Percentiles rank a stretch among this genome's conserved stretches.
phyloP scores from a whole-genome alignment of 2,888 invertebrate genomes.

The Aleiodes testaceus region DNA sequence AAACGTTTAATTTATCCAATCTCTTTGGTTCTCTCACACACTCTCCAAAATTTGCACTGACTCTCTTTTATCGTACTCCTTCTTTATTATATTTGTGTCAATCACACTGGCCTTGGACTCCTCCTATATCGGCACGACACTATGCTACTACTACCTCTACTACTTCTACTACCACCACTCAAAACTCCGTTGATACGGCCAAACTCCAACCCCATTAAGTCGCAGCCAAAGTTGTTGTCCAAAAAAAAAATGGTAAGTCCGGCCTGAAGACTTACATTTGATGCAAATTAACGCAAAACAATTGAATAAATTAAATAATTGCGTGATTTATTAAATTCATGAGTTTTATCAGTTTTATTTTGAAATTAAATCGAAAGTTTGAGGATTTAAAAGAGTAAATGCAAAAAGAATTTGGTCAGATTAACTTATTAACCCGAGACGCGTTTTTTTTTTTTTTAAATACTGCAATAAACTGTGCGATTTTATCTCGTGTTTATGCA shows the following conservation, averaged over 20 bases:
- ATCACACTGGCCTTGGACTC: constrained; percentile 73
- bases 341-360: constrained; percentile 31
- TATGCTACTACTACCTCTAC: constrained; percentile 67
- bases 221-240: constrained; percentile 74
- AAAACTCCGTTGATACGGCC: constrained; percentile 71
- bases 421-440: constrained; percentile 39
- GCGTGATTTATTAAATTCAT: constrained; percentile 47
- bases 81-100: constrained; percentile 73
- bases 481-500: constrained; percentile 48
- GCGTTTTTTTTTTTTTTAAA: constrained; percentile 22
- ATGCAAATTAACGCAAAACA: constrained; percentile 61
- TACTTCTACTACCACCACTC: constrained; percentile 71
- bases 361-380: constrained; percentile 5
- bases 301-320: constrained; percentile 35
- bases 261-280: constrained; percentile 70
- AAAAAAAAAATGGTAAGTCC: constrained; percentile 75
- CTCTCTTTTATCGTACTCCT: constrained; percentile 73
- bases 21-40: constrained; percentile 13
- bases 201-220: constrained; percentile 71
- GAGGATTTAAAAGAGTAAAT: neutral
- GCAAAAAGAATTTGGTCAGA: neutral
- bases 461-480: constrained; percentile 46
- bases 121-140: constrained; percentile 73
- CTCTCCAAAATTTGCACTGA: constrained; percentile 65
- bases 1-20: neutral